Base-by-base conservation (phyloP, 2,113 vertebrate genomes). In the Leucopsar rothschildi region DNA sequence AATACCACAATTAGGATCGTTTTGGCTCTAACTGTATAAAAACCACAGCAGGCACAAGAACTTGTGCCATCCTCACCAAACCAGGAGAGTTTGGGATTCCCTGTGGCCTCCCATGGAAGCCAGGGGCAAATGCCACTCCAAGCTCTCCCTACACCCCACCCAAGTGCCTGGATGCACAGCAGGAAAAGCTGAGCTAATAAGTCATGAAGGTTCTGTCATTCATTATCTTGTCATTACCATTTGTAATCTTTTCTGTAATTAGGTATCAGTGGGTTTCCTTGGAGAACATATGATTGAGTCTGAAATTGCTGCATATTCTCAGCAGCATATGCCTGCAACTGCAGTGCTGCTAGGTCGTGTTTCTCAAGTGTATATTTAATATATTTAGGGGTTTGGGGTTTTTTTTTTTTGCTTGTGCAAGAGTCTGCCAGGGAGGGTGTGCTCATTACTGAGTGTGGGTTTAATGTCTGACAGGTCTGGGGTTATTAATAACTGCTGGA, bases 231-330 rank as follows among this genome's bases (percentile, higher is more conserved):
- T 63, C 96, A 91, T 97, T 96, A 96, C 90, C 56, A 0, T 69
- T 85, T 76, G 70, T 94, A 89, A 92, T 95, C 85, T 95, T 89
- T 77, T 65, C 85, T 57, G 53, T 95, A 97, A 97, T 97, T 97
- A 96, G 85, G 76, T 72, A 93, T 24, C 96, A 96, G 87, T 93
- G 92, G 91, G 93, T 95, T 91, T 93, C 94, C 93, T 95, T 80
- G 49, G 78, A 96, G 91, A 96, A 63, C 85, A 59, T 31, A 31
- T 45, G 94, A 93, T 27, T 71, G 89, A 92, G 59, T 6, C 76
- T 73, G 90, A 81, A 90, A 90, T 71, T 92, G 92, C 84, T 63
- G 83, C 35, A 59, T 31, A 60, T 63, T 83, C 90, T 95, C 94
- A 94, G 94, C 88, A 95, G 92, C 88, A 66, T 47, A 73, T 4